Evolutionary conservation across 2,113 vertebrate species (phyloP), one percentile per base, ranked within the genome.

Genomic region (Galbula dea): DNA sequence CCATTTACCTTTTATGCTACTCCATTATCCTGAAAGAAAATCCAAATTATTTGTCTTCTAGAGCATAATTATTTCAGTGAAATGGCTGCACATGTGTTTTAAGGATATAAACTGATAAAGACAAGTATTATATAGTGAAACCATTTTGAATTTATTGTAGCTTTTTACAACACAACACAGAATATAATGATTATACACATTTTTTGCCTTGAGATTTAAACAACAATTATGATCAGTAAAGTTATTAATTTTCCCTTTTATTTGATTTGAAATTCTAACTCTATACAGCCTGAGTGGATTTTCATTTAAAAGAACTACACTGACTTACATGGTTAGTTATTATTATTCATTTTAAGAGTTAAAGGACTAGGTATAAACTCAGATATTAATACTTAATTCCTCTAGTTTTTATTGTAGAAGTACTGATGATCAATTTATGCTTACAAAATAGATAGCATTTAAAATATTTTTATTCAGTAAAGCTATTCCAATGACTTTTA

Each of bases 391-490:
- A 75, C 9, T 30, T 29, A 81, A 67, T 59, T 92, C 10, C 51
- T 90, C 36, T n/a, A 39, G 32, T 57, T 71, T 89, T 92, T 51
- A 79, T 59, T 86, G 45, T 58, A 69, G 63, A 89, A 75, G 19
- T 84, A 76, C 23, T 30, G 49, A 80, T 80, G 48, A 90, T 48
- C 36, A 79, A 75, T 20, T 86, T 65, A 63, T 22, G 10, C 21
- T 94, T 83, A 72, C 32, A 89, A 77, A 37, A 75, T 43, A 90
- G 52, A 49, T 39, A 82, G 84, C 27, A 79, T 3, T 65, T 79
- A 30, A 91, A 89, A 79, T 90, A 69, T 37, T 90, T 95, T 92
- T 79, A 79, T 84, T 91, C 32, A 52, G 29, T 52, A 79, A 79
- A 74, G 11, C 27, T 90, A 77, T 81, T 93, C 95, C 30, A 91